Evolutionary conservation across 1,140 invertebrate genomes (phyloP), one percentile per base, ranked within the genome.

Genomic region (Drosophila oshimai): DNA sequence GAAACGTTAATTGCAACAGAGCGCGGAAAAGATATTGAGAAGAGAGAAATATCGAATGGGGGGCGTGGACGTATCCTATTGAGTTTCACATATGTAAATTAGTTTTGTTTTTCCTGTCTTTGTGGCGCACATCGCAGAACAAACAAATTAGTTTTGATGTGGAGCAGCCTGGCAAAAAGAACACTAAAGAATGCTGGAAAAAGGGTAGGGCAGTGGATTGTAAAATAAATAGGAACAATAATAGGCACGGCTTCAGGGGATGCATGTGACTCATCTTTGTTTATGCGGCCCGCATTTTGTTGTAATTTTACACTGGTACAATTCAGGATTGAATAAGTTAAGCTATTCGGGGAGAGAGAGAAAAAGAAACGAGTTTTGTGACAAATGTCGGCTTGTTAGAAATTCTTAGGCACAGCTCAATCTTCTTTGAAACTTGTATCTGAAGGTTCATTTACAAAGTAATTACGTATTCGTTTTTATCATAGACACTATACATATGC

Each of bases 1-100:
- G 76, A 83, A 74, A 49, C 57, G 34, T 73, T 83, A 77, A 83
- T 83, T 83, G 78, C 68, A 62, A 50, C 29, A 34, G 20, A 36
- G 18, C 2, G 26, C 10, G 36, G 41, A 15, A 39, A 17, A 24
- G 13, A 15, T 9, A 7, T 31, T 10, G 28, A 10, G n/a, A 28
- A 24, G 15, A 2, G 12, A 4, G 34, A 17, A 15, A 15, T n/a
- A 17, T 46, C 20, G 15, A n/a, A 5, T 20, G 1, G 36, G 50
- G 41, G 24, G 36, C 7, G 10, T 45, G 20, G 13, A 9, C 45
- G 42, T 13, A 9, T 13, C 47, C 51, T 58, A 76, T 73, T 73
- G 39, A 51, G 34, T 73, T 81, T 68, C 73, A 24, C 51, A 73
- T 54, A 79, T 60, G 68, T 50, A 76, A 74, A 81, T 76, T 76